phyloP scores from a whole-genome alignment of 1,140 invertebrate species.

The Hirudo medicinalis region DNA sequence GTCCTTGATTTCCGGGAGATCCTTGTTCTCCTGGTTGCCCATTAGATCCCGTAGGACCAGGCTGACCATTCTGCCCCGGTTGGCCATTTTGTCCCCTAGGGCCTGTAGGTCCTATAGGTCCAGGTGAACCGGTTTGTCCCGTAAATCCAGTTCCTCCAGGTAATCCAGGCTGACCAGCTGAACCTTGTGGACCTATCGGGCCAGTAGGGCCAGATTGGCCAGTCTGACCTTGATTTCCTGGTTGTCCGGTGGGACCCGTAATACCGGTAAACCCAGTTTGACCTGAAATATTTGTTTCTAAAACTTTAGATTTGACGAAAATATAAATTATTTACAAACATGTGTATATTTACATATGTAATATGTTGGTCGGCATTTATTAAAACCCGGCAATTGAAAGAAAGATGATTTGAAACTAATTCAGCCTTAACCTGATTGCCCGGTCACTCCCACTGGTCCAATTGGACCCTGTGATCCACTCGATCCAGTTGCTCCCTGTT shows the following conservation, averaged over 20 bases:
- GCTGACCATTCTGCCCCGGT: conserved; percentile 13
- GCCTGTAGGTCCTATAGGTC: conserved; percentile 11
- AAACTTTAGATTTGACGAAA: neutral
- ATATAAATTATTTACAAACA: no score
- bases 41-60: conserved; percentile 18
- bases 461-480: conserved; percentile 8
- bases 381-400: no score
- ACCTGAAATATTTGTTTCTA: neutral
- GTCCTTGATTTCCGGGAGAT: conserved; percentile 12
- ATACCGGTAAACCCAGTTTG: conserved; percentile 6
- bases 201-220: conserved; percentile 20
- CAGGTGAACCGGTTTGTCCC: neutral
- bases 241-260: conserved; percentile 21
- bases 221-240: conserved; percentile 18
- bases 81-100: conserved; percentile 12
- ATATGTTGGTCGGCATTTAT: no score
- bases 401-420: no score
- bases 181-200: conserved; percentile 2
- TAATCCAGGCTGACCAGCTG: conserved; percentile 14
- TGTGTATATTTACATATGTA: no score
- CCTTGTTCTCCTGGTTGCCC: conserved; percentile 20
- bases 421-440: neutral
- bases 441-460: conserved; percentile 6
- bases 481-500: conserved; percentile 4
- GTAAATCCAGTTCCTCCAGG: neutral